Base-by-base conservation (phyloP, 2,113 vertebrate genomes). In the Paramormyrops kingsleyae region DNA sequence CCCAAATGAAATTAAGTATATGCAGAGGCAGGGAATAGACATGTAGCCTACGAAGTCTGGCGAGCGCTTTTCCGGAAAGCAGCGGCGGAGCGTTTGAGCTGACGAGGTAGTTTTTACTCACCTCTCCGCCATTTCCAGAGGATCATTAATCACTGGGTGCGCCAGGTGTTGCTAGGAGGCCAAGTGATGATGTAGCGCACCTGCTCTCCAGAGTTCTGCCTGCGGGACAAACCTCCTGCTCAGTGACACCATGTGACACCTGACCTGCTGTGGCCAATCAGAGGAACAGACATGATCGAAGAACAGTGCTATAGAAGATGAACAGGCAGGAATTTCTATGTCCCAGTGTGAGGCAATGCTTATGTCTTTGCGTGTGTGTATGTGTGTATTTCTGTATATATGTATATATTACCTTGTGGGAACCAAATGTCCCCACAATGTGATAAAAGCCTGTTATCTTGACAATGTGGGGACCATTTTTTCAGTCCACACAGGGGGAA, bases 111-210 rank as follows among this genome's bases (percentile, higher is more conserved):
- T 44, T 84, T 84, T 84, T n/a, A 24, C 39, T 84, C 83, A 2
- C 42, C 42, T n/a, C 44, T 1, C 39, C 7, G 27, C 19, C 24
- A 19, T n/a, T 27, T 46, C 24, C 24, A 10, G 80, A 84, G 42
- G 44, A 84, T 84, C 83, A 84, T 84, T 84, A 84, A 84, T 84
- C 83, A 84, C 44, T 44, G 83, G 31, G 21, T 21, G 44, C 1
- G 19, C 42, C 83, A 84, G 83, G 83, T 84, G 83, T 47, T 47
- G 83, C 44, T 84, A 84, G 42, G 13, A 84, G 83, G 83, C 83
- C 83, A 84, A 44, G 83, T n/a, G 83, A 84, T 84, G 44, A 84
- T 84, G 44, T 84, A 84, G 17, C 44, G 44, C 83, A 84, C 44
- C 83, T 46, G 44, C 44, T 44, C 44, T 80, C 15, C 35, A 4